A percentile compares a stretch with the other conserved stretches of the same genome.
Conservation (phyloP, 2,888 invertebrate species). For the Athalia circularis region DNA sequence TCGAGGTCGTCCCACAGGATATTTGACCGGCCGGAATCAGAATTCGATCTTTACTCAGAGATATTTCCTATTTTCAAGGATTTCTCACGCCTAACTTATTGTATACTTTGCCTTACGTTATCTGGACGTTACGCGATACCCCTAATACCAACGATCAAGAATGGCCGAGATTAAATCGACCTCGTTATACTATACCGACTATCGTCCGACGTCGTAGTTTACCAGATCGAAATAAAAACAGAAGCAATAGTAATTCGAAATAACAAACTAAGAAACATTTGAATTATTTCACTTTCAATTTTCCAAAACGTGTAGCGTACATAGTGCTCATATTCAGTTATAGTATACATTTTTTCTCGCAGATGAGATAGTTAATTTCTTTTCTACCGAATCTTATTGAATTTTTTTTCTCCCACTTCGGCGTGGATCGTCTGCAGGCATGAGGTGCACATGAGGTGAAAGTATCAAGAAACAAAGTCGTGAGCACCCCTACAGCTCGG, state of each 20-base stretch:
- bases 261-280: no score
- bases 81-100: conserved; percentile 4
- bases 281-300: no score
- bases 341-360: no score
- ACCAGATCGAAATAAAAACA: no score
- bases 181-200: conserved; percentile 13
- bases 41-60: not conserved
- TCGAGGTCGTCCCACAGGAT: not conserved
- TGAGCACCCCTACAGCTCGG: conserved; percentile 57
- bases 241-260: no score
- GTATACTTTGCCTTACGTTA: not conserved
- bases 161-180: conserved; percentile 13
- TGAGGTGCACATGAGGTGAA: conserved; percentile 18
- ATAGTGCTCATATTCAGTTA: no score
- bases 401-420: not conserved
- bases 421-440: not conserved
- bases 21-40: not conserved
- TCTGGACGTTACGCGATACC: not conserved
- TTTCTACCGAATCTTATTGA: not conserved
- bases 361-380: not conserved
- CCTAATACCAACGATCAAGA: conserved; percentile 3
- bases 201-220: not conserved
- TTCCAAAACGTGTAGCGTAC: no score
- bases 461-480: conserved; percentile 61
- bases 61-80: conserved; percentile 13